These are phyloP conservation scores for Bursaphelenchus okinawaensis DNA, from an alignment of 2,888 invertebrate species.

Conservation along the genomic window DNA sequence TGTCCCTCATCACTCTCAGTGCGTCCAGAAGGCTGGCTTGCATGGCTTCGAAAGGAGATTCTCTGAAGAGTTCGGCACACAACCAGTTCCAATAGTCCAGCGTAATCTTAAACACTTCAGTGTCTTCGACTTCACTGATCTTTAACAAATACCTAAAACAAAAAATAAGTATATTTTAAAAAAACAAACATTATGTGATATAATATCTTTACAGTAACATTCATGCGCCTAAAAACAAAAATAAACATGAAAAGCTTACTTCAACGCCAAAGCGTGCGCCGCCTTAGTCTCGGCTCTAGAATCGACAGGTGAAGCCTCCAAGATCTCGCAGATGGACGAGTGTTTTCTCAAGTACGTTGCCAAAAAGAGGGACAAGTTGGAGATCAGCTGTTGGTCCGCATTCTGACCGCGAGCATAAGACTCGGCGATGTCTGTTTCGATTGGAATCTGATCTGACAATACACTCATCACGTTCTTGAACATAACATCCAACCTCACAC, in stretches of 20 bases:
- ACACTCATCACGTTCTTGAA: conserved; percentile 56
- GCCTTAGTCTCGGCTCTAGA: conserved; percentile 19
- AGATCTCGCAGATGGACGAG: conserved; percentile 63
- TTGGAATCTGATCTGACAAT: conserved; percentile 27
- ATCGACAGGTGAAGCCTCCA: conserved; percentile 14
- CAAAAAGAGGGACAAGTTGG: conserved; percentile 91
- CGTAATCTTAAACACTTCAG: conserved; percentile 98
- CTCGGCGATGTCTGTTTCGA: conserved; percentile 80
- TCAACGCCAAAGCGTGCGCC: conserved; percentile 52
- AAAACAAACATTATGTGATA: too few species aligned
- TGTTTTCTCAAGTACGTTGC: conserved; percentile 95
- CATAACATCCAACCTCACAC: conserved; percentile 81
- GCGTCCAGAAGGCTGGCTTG: conserved; percentile 23
- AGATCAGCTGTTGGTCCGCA: conserved; percentile 96
- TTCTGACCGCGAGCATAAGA: conserved; percentile 89
- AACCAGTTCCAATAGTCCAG: conserved; percentile 96
- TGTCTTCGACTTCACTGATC: conserved; percentile 91
- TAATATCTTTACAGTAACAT: background rate
- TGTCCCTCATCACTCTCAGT: conserved; percentile 22
- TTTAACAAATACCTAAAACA: conserved; percentile 56
- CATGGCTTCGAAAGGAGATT: conserved; percentile 68
- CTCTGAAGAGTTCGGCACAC: conserved; percentile 83
- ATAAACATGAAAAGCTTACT: conserved; percentile 19
- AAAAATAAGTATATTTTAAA: too few species aligned
- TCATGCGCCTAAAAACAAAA: background rate